Evolutionary conservation across 1,140 invertebrate species (phyloP), one percentile per base, ranked within the genome.

Genomic region (Camponotus pennsylvanicus): DNA sequence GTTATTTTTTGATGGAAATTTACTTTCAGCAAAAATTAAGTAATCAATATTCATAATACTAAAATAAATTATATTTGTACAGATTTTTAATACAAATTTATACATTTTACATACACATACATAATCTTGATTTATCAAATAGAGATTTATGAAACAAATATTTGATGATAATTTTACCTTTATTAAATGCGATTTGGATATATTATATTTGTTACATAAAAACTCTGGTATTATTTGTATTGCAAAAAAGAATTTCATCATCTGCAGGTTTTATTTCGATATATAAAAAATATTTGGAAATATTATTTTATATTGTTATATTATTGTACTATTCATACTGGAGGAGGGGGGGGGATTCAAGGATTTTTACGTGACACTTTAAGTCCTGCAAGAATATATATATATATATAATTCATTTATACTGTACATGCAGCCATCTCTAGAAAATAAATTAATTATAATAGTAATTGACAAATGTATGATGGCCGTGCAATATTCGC

Each of bases 141-240:
- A 27, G 27, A 40, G 37, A 40, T 40, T 40, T 40, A 40, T 40
- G 37, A 6, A 40, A 6, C 6, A 40, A 6, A 40, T 40, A 1
- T 40, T 40, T 40, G 37, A 40, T 6, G 37, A 40, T 27, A 27
- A 40, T 40, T 40, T 40, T 40, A 40, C 3, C 6, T 40, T 40
- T 40, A 40, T 40, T 6, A 27, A 27, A 27, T 27, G 42, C 42
- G 42, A 66, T 49, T 78, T 52, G 42, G 7, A 78, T 78, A 7
- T 78, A 37, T 4, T 40, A 40, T 40, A 40, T 78, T 66, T 78
- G 75, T 78, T 78, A 59, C 76, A 78, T 61, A 76, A 42, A 40
- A 15, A 13, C 3, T 27, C 11, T 21, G 42, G 42, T 13, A 45
- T 45, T 45, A 8, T 45, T 8, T 45, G 42, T 11, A 13, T 45